Conservation (phyloP, 2,113 vertebrate species). For the Sceloporus tristichus region DNA sequence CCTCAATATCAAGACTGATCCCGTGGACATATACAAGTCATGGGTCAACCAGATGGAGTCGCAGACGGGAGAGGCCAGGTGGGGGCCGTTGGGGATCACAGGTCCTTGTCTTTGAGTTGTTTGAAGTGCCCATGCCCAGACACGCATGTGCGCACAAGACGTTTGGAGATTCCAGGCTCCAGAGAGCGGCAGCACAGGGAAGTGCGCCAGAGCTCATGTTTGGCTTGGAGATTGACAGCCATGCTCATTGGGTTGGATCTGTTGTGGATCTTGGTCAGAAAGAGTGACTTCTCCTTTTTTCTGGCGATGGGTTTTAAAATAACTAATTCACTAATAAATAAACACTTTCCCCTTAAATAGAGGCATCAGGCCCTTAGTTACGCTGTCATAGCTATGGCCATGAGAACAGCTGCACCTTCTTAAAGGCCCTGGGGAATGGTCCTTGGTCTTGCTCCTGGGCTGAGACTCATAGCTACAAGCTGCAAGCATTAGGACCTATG, state of each 20-base stretch:
- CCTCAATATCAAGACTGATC: conserved; percentile 97
- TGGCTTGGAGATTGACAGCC: background rate
- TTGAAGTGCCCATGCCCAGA: background rate
- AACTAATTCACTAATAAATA: background rate
- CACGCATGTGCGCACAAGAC: too few species aligned
- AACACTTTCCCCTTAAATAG: background rate
- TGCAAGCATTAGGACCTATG: too few species aligned
- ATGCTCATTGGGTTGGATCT: background rate
- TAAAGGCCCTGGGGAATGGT: too few species aligned
- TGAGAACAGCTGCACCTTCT: too few species aligned
- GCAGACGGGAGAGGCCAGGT: conserved; percentile 97
- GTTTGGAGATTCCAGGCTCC: too few species aligned
- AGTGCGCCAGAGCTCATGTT: background rate
- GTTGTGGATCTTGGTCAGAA: background rate
- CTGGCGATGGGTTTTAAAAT: background rate
- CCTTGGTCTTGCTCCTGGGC: too few species aligned
- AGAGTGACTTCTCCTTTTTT: too few species aligned
- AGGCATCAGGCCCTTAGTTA: too few species aligned
- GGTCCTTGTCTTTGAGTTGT: background rate
- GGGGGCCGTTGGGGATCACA: conserved; percentile 20
- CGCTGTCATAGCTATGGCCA: too few species aligned
- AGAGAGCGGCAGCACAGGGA: too few species aligned
- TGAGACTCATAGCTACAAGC: too few species aligned
- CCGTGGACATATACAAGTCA: conserved; percentile 97
- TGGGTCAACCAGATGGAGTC: conserved; percentile 99